These are phyloP conservation scores for Sander vitreus DNA, from an alignment of 2,113 vertebrate genomes.

Conservation along the genomic window DNA sequence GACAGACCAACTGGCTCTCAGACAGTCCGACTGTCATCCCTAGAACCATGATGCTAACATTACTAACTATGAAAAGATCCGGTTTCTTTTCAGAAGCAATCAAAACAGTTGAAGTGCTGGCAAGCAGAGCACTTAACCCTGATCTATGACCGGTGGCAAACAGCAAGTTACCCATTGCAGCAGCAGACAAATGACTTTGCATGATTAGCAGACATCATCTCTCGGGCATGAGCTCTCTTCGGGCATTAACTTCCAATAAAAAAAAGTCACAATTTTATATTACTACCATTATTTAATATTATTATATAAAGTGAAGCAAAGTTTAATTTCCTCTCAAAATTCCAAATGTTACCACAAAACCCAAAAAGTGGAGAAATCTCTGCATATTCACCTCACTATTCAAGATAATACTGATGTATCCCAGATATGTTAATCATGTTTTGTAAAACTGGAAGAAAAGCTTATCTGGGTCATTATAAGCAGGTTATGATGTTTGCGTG, in stretches of 20 bases:
- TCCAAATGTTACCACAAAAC: background rate
- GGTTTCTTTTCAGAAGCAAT: background rate
- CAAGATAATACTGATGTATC: background rate
- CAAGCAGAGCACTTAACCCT: background rate
- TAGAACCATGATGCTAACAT: background rate
- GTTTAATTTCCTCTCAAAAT: background rate
- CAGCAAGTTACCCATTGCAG: background rate
- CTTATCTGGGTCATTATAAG: conserved; percentile 44
- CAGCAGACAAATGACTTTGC: background rate
- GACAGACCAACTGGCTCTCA: background rate
- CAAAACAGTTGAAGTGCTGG: background rate
- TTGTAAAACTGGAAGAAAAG: conserved; percentile 27
- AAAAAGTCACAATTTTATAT: background rate
- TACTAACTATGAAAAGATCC: background rate
- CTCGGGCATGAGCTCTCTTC: background rate
- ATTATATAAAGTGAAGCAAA: background rate
- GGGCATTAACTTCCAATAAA: background rate
- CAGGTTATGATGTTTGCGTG: conserved; percentile 42
- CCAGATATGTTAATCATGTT: conserved; percentile 36
- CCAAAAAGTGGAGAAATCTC: background rate
- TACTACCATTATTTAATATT: background rate
- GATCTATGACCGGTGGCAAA: background rate
- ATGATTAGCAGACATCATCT: conserved; percentile 2
- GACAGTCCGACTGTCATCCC: background rate
- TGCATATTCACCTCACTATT: background rate